phyloP scores from a whole-genome alignment of 2,888 invertebrate species.

The Pseudococcus longispinus region DNA sequence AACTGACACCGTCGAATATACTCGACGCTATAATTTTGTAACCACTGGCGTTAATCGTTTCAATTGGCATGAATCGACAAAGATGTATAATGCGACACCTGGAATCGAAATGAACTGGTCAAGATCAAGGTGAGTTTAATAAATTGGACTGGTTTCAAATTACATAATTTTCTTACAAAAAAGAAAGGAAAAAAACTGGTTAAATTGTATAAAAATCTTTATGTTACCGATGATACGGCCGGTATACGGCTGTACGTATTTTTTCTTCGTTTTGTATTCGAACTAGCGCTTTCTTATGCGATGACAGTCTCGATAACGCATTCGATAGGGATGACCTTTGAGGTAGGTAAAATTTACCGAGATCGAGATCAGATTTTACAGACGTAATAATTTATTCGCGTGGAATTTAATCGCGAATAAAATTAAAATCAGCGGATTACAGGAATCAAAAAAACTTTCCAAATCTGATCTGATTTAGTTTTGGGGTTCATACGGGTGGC shows the following conservation, averaged over 20 bases:
- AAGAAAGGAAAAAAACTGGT: constrained; percentile 41
- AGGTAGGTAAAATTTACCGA: not conserved
- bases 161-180: constrained; percentile 36
- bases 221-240: not conserved
- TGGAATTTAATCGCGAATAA: not conserved
- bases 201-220: constrained; percentile 30
- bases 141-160: constrained; percentile 50
- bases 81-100: constrained; percentile 48
- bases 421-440: no score
- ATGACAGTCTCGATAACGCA: not conserved
- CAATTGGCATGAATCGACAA: constrained; percentile 45
- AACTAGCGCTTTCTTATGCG: not conserved
- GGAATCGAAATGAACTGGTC: constrained; percentile 53
- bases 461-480: no score
- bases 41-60: constrained; percentile 43
- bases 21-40: constrained; percentile 4
- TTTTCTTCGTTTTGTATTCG: not conserved
- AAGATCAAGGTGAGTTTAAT: constrained; percentile 51
- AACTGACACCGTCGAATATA: not conserved
- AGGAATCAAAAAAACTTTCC: no score
- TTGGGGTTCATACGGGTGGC: no score
- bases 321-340: not conserved
- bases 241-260: not conserved
- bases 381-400: not conserved
- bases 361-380: not conserved